Evolutionary conservation across 2,888 invertebrate species (phyloP).

Genomic region (Pyrrhia umbra): DNA sequence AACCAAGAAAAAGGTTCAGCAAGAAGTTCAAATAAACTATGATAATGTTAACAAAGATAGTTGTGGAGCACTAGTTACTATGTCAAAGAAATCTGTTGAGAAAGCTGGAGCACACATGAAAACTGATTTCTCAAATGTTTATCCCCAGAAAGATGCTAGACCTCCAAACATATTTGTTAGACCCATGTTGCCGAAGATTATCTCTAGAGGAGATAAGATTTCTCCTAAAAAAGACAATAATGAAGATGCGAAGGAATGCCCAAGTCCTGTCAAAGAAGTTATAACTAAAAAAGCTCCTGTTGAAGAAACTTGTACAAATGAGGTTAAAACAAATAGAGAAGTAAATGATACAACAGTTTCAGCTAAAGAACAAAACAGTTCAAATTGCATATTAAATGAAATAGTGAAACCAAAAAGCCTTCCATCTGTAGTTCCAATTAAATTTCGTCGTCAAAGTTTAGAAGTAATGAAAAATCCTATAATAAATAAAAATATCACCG

Average conservation of each 20-base stretch:
- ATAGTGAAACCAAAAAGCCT: slow-evolving; percentile 67
- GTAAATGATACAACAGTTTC: slow-evolving; percentile 34
- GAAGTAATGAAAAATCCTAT: slow-evolving; percentile 85
- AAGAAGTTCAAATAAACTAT: slow-evolving; percentile 70
- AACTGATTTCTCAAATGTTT: slow-evolving; percentile 66
- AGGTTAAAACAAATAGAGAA: slow-evolving; percentile 34
- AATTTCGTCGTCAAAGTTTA: slow-evolving; percentile 81
- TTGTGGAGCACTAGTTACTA: slow-evolving; percentile 78
- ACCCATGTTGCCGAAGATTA: slow-evolving; percentile 81
- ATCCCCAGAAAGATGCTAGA: slow-evolving; percentile 69
- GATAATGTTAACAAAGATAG: slow-evolving; percentile 80
- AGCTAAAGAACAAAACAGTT: slow-evolving; percentile 46
- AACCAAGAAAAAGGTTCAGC: slow-evolving; percentile 76
- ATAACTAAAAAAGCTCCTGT: slow-evolving; percentile 44
- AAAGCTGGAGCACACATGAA: slow-evolving; percentile 79
- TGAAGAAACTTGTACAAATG: slow-evolving; percentile 46
- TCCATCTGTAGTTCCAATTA: slow-evolving; percentile 78
- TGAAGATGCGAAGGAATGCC: slow-evolving; percentile 84
- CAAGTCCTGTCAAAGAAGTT: slow-evolving; percentile 94
- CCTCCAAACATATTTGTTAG: slow-evolving; percentile 77
- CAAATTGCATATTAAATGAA: slow-evolving; percentile 56
- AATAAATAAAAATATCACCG: slow-evolving; percentile 83
- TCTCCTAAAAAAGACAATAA: slow-evolving; percentile 81
- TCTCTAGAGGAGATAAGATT: slow-evolving; percentile 74
- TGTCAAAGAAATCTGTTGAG: slow-evolving; percentile 81